phyloP scores from a whole-genome alignment of 2,888 invertebrate genomes.

The Pasiphila rectangulata region DNA sequence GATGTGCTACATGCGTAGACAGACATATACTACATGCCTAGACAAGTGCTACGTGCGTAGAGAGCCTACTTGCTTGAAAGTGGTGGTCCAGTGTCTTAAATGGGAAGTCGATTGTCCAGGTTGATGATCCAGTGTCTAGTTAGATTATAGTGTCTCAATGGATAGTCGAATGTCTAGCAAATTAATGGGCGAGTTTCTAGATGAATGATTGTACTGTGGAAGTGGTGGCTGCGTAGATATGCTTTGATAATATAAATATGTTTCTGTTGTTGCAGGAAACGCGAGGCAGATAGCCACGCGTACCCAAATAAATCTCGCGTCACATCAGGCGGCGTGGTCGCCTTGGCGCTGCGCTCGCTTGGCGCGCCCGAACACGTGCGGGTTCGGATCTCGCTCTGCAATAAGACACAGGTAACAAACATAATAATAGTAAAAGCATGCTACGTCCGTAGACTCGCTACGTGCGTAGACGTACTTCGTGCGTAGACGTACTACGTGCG shows the following conservation, averaged over 20 bases:
- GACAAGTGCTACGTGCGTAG: not conserved
- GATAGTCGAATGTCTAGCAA: too few relatives aligned
- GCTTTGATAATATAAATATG: not conserved
- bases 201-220: not conserved
- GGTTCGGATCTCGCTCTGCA: conserved; percentile 79
- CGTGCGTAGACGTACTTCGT: too few relatives aligned
- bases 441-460: too few relatives aligned
- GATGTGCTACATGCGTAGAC: not conserved
- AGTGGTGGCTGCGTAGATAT: not conserved
- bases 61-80: too few relatives aligned
- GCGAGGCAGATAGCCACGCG: conserved; percentile 85
- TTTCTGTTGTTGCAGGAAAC: conserved; percentile 36
- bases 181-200: too few relatives aligned
- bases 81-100: too few relatives aligned
- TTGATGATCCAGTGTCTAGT: too few relatives aligned
- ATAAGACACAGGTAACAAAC: conserved; percentile 67
- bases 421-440: too few relatives aligned
- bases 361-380: conserved; percentile 74
- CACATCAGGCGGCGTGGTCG: conserved; percentile 84
- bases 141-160: too few relatives aligned
- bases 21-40: not conserved
- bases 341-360: conserved; percentile 87
- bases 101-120: too few relatives aligned
- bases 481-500: too few relatives aligned
- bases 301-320: conserved; percentile 84